A percentile compares a stretch with the other conserved stretches of the same genome.
phyloP scores from a whole-genome alignment of 2,888 invertebrate species.

The Apeira syringaria region DNA sequence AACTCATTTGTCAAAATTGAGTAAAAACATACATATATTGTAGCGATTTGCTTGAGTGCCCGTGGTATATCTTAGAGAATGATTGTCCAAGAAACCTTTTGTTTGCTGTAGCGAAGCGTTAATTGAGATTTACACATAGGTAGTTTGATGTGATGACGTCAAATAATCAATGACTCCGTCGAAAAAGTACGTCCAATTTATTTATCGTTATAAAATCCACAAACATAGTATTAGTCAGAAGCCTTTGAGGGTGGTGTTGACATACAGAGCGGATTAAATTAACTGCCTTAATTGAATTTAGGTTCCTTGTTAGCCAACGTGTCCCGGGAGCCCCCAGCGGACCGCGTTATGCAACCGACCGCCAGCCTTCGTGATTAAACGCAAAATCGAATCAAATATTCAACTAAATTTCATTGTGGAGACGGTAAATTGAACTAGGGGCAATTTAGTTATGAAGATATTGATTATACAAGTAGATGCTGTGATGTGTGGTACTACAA shows the following conservation, averaged over 20 bases:
- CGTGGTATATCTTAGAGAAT: too few relatives aligned
- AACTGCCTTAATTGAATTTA: slow-evolving; percentile 83
- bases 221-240: slow-evolving; percentile 59
- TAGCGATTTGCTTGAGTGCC: too few relatives aligned
- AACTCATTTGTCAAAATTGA: too few relatives aligned
- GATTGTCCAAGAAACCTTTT: too few relatives aligned
- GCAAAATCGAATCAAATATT: slow-evolving; percentile 42
- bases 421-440: slow-evolving; percentile 26
- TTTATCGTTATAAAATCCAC: slow-evolving; percentile 33
- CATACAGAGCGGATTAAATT: slow-evolving; percentile 80
- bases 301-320: slow-evolving; percentile 77
- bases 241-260: slow-evolving; percentile 62
- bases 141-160: too few relatives aligned
- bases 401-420: slow-evolving; percentile 32
- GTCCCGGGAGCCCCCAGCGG: slow-evolving; percentile 49
- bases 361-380: slow-evolving; percentile 36
- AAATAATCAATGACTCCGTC: too few relatives aligned
- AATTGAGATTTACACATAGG: too few relatives aligned
- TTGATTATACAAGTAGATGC: slow-evolving; percentile 5
- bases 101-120: too few relatives aligned
- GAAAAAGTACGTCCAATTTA: slow-evolving; percentile 8
- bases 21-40: too few relatives aligned
- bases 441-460: slow-evolving; percentile 16
- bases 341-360: slow-evolving; percentile 35
- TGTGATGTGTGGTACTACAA: too few relatives aligned